These are phyloP conservation scores for Cheilosia urbana DNA, from an alignment of 2,888 invertebrate genomes.

Conservation along the genomic window DNA sequence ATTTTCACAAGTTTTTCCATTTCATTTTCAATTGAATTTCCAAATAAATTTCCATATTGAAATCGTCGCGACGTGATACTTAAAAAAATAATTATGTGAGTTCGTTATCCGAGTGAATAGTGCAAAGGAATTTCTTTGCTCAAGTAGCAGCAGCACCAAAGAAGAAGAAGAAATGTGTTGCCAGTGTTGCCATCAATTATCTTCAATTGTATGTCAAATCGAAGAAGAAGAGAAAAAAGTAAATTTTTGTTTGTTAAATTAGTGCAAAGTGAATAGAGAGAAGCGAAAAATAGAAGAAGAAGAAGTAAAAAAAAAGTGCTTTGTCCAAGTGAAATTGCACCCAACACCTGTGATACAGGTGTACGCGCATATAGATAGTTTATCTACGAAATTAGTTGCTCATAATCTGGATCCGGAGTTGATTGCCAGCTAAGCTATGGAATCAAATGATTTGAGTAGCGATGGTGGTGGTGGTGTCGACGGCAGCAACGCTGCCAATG, in stretches of 20 bases:
- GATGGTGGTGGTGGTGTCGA: slow-evolving; percentile 74
- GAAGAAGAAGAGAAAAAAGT: slow-evolving; percentile 47
- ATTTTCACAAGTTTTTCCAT: slow-evolving; percentile 19
- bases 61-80: slow-evolving; percentile 43
- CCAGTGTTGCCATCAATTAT: slow-evolving; percentile 72
- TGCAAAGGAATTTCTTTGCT: slow-evolving; percentile 69
- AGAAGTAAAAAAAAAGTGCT: slow-evolving; percentile 46
- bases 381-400: slow-evolving; percentile 1
- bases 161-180: slow-evolving; percentile 72
- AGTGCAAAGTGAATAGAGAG: slow-evolving; percentile 52
- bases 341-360: slow-evolving; percentile 43
- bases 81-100: slow-evolving; percentile 41
- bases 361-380: neutral
- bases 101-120: slow-evolving; percentile 49
- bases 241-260: slow-evolving; percentile 63
- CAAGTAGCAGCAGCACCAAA: slow-evolving; percentile 45
- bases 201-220: slow-evolving; percentile 62
- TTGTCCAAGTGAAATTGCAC: slow-evolving; percentile 48
- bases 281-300: slow-evolving; percentile 6
- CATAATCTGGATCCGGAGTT: slow-evolving; percentile 31
- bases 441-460: slow-evolving; percentile 56
- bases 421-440: slow-evolving; percentile 38
- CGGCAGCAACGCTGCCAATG: slow-evolving; percentile 59
- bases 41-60: slow-evolving; percentile 30
- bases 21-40: slow-evolving; percentile 41